Conservation (phyloP, 2,797 vertebrate genomes). For the Enteromius trimaculatus region DNA sequence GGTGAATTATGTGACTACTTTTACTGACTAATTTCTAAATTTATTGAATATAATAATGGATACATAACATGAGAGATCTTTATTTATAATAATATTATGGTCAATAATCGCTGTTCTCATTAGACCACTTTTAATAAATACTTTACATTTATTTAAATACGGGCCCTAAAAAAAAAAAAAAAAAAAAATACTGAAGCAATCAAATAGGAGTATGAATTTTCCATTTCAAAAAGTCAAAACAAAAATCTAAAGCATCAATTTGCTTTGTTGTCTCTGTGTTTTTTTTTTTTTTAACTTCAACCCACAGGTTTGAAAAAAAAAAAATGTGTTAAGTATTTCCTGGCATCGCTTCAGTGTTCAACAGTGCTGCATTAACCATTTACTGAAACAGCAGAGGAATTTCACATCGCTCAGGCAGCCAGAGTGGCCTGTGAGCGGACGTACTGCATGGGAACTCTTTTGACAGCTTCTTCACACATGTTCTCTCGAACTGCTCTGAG, state of each 20-base stretch:
- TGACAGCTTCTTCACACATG: constrained; percentile 51
- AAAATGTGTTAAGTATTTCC: constrained; percentile 46
- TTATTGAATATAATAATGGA: background rate
- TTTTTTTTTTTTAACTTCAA: background rate
- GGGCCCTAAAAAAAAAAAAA: background rate
- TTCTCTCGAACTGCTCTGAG: background rate
- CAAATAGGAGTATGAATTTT: background rate
- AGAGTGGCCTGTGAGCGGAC: background rate
- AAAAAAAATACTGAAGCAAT: background rate
- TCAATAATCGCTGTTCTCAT: no score
- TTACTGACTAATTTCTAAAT: background rate
- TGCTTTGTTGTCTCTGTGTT: constrained; percentile 4
- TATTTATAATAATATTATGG: background rate
- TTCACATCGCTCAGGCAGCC: constrained; percentile 28
- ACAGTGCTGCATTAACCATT: constrained; percentile 23
- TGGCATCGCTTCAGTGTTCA: constrained; percentile 40
- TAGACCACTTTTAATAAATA: background rate
- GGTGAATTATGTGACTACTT: background rate
- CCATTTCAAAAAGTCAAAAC: constrained; percentile 14
- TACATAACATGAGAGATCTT: background rate
- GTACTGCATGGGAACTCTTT: constrained; percentile 49
- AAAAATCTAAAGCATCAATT: background rate
- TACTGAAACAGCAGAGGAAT: constrained; percentile 49
- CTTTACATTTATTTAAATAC: background rate
- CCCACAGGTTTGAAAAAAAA: constrained; percentile 45